These are phyloP conservation scores for Girardia tigrina DNA, from an alignment of 2,888 invertebrate species.

Conservation along the genomic window DNA sequence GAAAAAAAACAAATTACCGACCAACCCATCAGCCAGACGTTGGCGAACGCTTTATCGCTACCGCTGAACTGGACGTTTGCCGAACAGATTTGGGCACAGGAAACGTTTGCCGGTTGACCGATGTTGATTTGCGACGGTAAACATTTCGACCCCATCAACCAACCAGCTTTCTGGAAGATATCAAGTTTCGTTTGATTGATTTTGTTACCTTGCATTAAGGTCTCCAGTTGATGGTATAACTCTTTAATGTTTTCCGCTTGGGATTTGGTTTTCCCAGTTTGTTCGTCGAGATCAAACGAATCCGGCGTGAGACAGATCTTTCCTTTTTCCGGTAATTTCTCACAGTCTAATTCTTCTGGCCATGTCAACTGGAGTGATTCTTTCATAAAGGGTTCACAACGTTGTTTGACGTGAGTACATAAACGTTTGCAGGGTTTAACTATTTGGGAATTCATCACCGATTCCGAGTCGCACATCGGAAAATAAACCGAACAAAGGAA, in stretches of 20 bases:
- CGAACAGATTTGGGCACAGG: slow-evolving; percentile 54
- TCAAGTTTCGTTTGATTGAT: neutral
- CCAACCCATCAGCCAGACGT: slow-evolving; percentile 64
- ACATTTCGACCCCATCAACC: slow-evolving; percentile 2
- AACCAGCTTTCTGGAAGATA: neutral
- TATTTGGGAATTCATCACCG: neutral
- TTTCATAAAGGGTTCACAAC: slow-evolving; percentile 55
- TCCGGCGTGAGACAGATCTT: slow-evolving; percentile 64
- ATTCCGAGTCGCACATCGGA: slow-evolving; percentile 59
- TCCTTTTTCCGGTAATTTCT: slow-evolving; percentile 61
- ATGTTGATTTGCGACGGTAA: slow-evolving; percentile 21
- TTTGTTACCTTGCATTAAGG: neutral
- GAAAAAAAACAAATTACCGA: slow-evolving; percentile 61
- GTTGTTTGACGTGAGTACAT: slow-evolving; percentile 39
- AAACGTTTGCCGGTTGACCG: slow-evolving; percentile 40
- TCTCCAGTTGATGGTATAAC: neutral
- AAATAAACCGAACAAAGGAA: slow-evolving; percentile 77
- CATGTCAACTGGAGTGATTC: slow-evolving; percentile 58
- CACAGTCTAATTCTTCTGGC: slow-evolving; percentile 65
- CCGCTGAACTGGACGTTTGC: slow-evolving; percentile 60
- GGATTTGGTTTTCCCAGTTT: neutral
- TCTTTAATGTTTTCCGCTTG: neutral
- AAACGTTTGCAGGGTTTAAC: slow-evolving; percentile 32
- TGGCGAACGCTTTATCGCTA: slow-evolving; percentile 60
- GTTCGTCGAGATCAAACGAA: slow-evolving; percentile 41